Evolutionary conservation across 1,140 invertebrate genomes (phyloP), one percentile per base, ranked within the genome.

Genomic region (Sycophila sp.): DNA sequence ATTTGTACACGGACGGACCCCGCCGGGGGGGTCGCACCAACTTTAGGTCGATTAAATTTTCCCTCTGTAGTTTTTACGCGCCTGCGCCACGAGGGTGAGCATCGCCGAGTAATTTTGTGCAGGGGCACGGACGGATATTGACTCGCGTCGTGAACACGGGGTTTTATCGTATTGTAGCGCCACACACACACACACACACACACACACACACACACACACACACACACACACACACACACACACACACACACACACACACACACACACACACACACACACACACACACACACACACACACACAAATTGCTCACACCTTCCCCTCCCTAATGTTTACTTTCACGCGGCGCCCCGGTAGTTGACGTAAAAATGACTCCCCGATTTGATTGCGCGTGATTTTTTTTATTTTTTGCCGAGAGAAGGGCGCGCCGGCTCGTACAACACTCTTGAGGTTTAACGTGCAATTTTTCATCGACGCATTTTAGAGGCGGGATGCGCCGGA

Each of bases 21-120:
- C n/a, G n/a, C n/a, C n/a, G n/a, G n/a, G n/a, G n/a, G n/a, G n/a
- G n/a, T n/a, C n/a, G n/a, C n/a, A n/a, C 8, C 26, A 30, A 32
- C 38, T n/a, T 32, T 49, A 68, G 59, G 65, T 68, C 58, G 58
- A 69, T 69, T 69, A 55, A 69, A 63, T 69, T 63, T 63, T 62
- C 24, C 49, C 34, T n/a, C 40, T 13, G 55, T 36, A 30, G 40
- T 30, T 68, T 22, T n/a, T 30, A 58, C 45, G 56, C 47, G 56
- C 45, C 26, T 26, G 17, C 36, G n/a, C 19, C 24, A 59, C 13
- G 32, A 40, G 10, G 24, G 10, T 15, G 28, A 58, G 13, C 51
- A 24, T n/a, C n/a, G n/a, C n/a, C n/a, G 40, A 68, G 65, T 68
- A 68, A 68, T 68, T 68, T 68, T 68, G 40, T 59, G 65, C 49